A percentile compares a stretch with the other conserved stretches of the same genome.
Evolutionary conservation across 2,888 invertebrate genomes (phyloP).

Genomic region (Hydropsyche betteni): DNA sequence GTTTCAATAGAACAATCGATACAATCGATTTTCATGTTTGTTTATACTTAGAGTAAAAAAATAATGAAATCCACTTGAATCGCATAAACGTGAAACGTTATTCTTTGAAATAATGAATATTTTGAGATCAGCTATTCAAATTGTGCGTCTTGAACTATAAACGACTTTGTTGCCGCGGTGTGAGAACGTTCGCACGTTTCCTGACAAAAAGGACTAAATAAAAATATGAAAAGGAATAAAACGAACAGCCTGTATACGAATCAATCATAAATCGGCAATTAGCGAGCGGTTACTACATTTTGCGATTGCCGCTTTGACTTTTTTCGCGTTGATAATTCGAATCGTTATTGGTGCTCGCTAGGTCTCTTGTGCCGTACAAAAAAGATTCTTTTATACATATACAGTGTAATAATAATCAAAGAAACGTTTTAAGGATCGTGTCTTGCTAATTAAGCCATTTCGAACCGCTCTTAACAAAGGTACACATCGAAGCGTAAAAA

Average conservation of each 20-base stretch:
- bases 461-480: slow-evolving; percentile 1
- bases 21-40: too few relatives aligned
- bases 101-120: too few relatives aligned
- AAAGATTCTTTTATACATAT: too few relatives aligned
- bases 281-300: slow-evolving; percentile 22
- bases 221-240: slow-evolving; percentile 10
- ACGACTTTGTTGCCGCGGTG: not conserved
- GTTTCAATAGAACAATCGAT: too few relatives aligned
- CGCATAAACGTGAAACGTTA: too few relatives aligned
- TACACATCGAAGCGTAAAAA: not conserved
- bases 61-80: too few relatives aligned
- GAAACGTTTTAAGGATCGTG: slow-evolving; percentile 18
- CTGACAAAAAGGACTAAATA: not conserved
- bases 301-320: not conserved
- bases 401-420: slow-evolving; percentile 22
- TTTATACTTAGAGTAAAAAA: too few relatives aligned
- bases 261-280: slow-evolving; percentile 21
- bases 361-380: too few relatives aligned
- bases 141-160: too few relatives aligned
- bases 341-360: too few relatives aligned
- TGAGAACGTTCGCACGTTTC: slow-evolving; percentile 13
- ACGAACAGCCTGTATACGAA: not conserved
- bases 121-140: too few relatives aligned
- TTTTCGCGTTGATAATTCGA: too few relatives aligned
- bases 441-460: slow-evolving; percentile 26